Percentiles rank a stretch among this genome's conserved stretches.
These are phyloP conservation scores for Gandaritis pyraliata DNA, from an alignment of 2,888 invertebrate genomes.

Conservation along the genomic window DNA sequence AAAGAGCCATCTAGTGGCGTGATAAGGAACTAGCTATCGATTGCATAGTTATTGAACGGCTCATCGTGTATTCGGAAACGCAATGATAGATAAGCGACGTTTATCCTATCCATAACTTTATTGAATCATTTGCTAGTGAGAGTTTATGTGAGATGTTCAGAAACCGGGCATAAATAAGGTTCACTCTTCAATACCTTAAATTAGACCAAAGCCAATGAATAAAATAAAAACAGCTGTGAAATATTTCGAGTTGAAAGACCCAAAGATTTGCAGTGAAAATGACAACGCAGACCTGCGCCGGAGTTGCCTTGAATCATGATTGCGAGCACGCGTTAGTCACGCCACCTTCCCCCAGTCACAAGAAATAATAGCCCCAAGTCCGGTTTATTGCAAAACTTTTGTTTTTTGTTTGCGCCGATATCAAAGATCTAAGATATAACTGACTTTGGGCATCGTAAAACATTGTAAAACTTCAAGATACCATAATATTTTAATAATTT, in stretches of 20 bases:
- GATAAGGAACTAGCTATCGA: no score
- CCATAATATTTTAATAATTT: background rate
- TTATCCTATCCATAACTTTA: no score
- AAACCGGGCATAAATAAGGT: no score
- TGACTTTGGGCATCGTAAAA: background rate
- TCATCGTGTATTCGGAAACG: no score
- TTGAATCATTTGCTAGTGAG: no score
- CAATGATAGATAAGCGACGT: no score
- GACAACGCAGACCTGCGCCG: conserved; percentile 32
- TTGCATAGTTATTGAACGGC: no score
- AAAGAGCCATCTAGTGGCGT: no score
- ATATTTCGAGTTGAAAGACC: conserved; percentile 48
- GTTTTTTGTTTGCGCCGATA: conserved; percentile 8
- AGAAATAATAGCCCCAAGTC: conserved; percentile 35
- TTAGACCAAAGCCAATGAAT: no score
- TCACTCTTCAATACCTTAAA: no score
- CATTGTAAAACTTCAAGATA: background rate
- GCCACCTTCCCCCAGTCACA: conserved; percentile 48
- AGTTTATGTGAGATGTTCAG: no score
- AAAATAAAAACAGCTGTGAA: background rate
- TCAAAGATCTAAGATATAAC: conserved; percentile 1
- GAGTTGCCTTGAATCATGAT: conserved; percentile 67
- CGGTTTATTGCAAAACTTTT: conserved; percentile 38
- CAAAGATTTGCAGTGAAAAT: conserved; percentile 8
- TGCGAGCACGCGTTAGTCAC: conserved; percentile 66